Evolutionary conservation across 2,888 invertebrate species (phyloP), one percentile per base, ranked within the genome.

Genomic region (Dexiosoma caninum): DNA sequence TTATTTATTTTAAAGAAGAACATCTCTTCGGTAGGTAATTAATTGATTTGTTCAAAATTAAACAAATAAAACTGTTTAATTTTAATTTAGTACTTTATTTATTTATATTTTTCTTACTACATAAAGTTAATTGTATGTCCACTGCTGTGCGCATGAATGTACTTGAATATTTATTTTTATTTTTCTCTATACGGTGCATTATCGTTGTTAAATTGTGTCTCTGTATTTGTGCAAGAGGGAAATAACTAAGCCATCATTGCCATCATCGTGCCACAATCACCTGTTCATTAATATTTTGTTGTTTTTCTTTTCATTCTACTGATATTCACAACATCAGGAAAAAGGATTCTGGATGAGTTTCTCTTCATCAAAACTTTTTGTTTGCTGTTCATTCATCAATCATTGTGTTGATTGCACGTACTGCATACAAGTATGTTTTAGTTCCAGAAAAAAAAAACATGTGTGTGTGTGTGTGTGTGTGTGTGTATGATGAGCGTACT

Each of bases 231-330:
- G 12, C 12, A 55, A 19, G 35, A 21, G 16, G 12, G 1, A 8
- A 35, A 37, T 46, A 9, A 53, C 40, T 16, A 59, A 51, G 51
- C 32, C 44, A 55, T 72, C 19, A 62, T 62, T 27, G 2, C 12
- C 44, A 44, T 69, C 32, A 32, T 30, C 10, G 16, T 32, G 60
- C 51, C 51, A 37, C 44, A 35, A 53, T 42, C 35, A 64, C 70
- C 42, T 71, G 51, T 14, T 53, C 60, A 30, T 71, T n/a, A n/a
- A n/a, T n/a, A n/a, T n/a, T n/a, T 49, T 53, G 1, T 55, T 32
- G 21, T 27, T 14, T 51, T n/a, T n/a, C 14, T 14, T n/a, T 40
- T 14, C 1, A 23, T 46, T 27, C 4, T 14, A 14, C 21, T 44
- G 14, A 1, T 55, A 12, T 16, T 46, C 44, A 7, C 37, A 12